Evolutionary conservation across 1,140 invertebrate species (phyloP), one percentile per base, ranked within the genome.

Genomic region (Tetraneura akinire): DNA sequence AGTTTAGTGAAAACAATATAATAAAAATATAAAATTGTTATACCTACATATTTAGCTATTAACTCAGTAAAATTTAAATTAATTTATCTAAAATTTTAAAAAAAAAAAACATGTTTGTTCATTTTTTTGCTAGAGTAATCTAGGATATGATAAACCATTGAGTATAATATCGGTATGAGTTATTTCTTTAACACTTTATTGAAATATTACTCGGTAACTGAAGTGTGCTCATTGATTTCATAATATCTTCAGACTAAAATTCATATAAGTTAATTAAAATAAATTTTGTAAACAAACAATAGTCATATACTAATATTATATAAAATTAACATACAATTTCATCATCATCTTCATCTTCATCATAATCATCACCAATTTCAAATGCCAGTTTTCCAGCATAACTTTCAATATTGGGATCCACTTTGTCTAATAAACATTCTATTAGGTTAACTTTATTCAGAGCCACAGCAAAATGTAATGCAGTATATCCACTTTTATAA

Each of bases 391-490:
- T 55, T 57, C 73, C 73, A 32, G 73, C 73, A 60, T 78, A 78
- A 45, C 73, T 78, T 11, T 78, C 73, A 26, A 78, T 57, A 21
- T 26, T 78, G 23, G 73, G 29, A 78, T 78, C 73, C 1, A 78
- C 21, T 78, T 78, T 78, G 13, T 78, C 73, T 45, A 60, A 16
- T 26, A 78, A 57, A 45, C 55, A 78, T 45, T 78, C 55, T 26
- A 78, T 78, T 23, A 78, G 53, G 23, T 55, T 78, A 23, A 21
- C 55, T 60, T 53, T 78, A 45, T 78, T 78, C 13, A 78, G 55
- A 21, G 73, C 73, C 60, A 60, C 55, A 18, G 73, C 73, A 78
- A 78, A 78, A 29, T 78, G 73, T 47, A 78, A 78, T 42, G 73
- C 73, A 3, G 73, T 78, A 26, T 60, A 78, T 57, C 73, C 73